phyloP scores from a whole-genome alignment of 2,888 invertebrate species.

The Acanthosepion pharaonis region DNA sequence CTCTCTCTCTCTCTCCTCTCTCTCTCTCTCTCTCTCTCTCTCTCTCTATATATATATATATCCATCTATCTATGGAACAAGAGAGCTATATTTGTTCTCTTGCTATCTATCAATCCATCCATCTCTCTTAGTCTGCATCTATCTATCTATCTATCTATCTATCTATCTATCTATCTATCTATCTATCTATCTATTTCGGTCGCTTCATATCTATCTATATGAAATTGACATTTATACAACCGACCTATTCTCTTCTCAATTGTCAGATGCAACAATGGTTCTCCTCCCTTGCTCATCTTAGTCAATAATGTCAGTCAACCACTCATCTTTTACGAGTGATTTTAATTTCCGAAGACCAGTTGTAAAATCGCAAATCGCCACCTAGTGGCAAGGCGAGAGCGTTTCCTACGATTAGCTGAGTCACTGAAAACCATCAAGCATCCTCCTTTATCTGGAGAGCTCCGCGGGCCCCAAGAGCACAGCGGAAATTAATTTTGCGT shows the following conservation, averaged over 20 bases:
- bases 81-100: too few species aligned
- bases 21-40: too few species aligned
- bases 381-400: neutral
- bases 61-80: neutral
- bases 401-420: neutral
- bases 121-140: neutral
- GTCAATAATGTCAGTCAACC: neutral
- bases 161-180: too few species aligned
- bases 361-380: neutral
- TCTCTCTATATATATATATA: too few species aligned
- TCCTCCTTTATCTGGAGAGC: neutral
- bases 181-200: neutral
- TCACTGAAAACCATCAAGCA: neutral
- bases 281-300: neutral
- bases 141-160: neutral
- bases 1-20: too few species aligned
- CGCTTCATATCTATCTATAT: neutral
- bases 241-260: neutral
- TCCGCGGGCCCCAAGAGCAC: neutral
- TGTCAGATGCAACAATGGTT: neutral
- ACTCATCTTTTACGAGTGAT: neutral
- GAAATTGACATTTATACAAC: neutral
- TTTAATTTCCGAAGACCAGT: neutral
- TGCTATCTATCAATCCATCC: too few species aligned
- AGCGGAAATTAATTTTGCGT: constrained; percentile 33